Evolutionary conservation across 2,797 vertebrate species (phyloP), one percentile per base, ranked within the genome.

Genomic region (Hoplostethus atlanticus): DNA sequence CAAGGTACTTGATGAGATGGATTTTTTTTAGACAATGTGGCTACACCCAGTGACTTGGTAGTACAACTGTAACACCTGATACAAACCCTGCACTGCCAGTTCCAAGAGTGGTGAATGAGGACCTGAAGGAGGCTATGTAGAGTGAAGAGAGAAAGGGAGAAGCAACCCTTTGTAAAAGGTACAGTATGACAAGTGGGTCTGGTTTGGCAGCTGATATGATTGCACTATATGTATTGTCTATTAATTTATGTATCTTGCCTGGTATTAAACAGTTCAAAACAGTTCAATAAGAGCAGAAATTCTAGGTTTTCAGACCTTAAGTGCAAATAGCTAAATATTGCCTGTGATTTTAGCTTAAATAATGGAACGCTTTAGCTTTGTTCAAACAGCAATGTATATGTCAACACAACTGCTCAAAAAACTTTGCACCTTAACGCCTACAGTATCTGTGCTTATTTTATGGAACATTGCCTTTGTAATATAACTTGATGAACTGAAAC

Each of bases 11-110:
- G 21, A 64, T 65, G 56, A 21, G 38, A 46, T 59, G 9, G 8
- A 44, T 44, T 15, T 44, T 12, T 53, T 74, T 47, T 61, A 40
- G 66, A 67, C 68, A 69, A 60, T 67, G 77, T 80, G 74, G 76
- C 54, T 64, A 42, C 58, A 67, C 40, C 44, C n/a, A 74, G 47
- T 69, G 71, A 71, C 12, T 62, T 8, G 36, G 30, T 42, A 55
- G 53, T 57, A 11, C 30, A 48, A 70, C 69, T 66, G 67, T 28
- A 83, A 79, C 16, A 17, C n/a, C 13, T 63, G 71, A 77, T 52
- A 71, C 63, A 73, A 73, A 68, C 44, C 57, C 47, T 46, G 50
- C 50, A 16, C 56, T 62, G 51, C 65, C 61, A 53, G 21, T 70
- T 77, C 60, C 5, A 4, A 68, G 47, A 73, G 48, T 28, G 61